phyloP scores from a whole-genome alignment of 1,140 invertebrate species.

The Tyrophagus putrescentiae region DNA sequence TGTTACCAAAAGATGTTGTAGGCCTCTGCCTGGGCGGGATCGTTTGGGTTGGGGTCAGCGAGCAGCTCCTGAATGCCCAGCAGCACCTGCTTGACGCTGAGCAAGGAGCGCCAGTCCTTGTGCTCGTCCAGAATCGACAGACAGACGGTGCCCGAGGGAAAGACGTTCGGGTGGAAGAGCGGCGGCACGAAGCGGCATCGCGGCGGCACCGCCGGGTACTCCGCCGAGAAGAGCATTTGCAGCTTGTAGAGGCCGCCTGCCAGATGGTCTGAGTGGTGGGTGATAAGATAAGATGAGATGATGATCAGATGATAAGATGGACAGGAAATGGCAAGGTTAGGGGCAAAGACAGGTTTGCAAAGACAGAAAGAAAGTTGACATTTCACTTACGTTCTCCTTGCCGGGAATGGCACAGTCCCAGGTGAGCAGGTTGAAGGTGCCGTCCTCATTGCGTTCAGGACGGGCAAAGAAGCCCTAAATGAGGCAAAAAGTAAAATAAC shows the following conservation, averaged over 20 bases:
- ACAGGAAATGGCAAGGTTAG: too few species aligned
- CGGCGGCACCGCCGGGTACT: conserved; percentile 96
- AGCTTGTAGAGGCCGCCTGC: conserved; percentile 93
- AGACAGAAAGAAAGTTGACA: neutral
- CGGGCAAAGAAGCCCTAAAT: conserved; percentile 81
- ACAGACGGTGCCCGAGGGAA: conserved; percentile 95
- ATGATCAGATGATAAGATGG: neutral
- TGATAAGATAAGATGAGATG: conserved; percentile 5
- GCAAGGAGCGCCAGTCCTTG: conserved; percentile 98
- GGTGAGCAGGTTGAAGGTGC: conserved; percentile 70
- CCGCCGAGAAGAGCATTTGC: conserved; percentile 98
- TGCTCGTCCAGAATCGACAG: conserved; percentile 94
- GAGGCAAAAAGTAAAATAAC: neutral
- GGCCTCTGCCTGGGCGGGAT: conserved; percentile 98
- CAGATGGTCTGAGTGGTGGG: conserved; percentile 51
- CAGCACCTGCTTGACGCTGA: conserved; percentile 97
- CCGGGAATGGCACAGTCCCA: conserved; percentile 99
- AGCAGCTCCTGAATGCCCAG: conserved; percentile 95
- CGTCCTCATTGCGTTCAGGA: conserved; percentile 89
- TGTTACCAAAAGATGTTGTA: conserved; percentile 98
- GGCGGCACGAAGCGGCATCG: conserved; percentile 99
- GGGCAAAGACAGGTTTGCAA: too few species aligned
- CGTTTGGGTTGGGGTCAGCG: conserved; percentile 97
- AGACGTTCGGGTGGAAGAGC: conserved; percentile 97
- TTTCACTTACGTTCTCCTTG: conserved; percentile 61